Evolutionary conservation across 35 echinoderm and acorn worm species (phyloP).

Genomic region (Anneissia japonica): DNA sequence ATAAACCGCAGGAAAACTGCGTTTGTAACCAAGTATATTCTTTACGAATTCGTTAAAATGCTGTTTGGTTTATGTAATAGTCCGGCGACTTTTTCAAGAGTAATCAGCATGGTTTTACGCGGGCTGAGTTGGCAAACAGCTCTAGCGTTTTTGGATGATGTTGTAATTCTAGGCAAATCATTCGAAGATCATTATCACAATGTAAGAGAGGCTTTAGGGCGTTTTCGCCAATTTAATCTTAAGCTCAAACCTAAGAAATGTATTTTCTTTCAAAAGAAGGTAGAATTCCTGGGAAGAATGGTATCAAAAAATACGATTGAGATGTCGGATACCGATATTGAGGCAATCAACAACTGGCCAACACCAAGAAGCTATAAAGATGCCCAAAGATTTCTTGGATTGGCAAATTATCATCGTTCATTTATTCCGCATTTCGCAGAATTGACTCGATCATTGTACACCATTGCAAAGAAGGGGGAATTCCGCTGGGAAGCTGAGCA

Average conservation of each 20-base stretch:
- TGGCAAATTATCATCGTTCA: no score
- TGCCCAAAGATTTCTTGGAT: no score
- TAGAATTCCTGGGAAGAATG: no score
- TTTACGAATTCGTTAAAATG: constrained; percentile 45
- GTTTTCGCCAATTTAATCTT: not conserved
- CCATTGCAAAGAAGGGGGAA: no score
- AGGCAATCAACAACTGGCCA: no score
- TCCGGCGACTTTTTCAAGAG: constrained; percentile 50
- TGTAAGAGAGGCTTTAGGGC: constrained; percentile 12
- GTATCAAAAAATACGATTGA: no score
- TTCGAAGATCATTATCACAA: constrained; percentile 3
- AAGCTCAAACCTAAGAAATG: constrained; percentile 56
- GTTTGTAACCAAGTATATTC: not conserved
- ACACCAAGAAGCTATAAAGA: no score
- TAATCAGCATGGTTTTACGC: constrained; percentile 42
- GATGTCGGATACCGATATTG: no score
- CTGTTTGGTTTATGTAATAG: constrained; percentile 60
- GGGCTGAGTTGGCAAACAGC: no score
- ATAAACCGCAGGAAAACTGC: constrained; percentile 32
- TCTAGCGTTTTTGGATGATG: constrained; percentile 49
- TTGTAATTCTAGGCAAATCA: constrained; percentile 21
- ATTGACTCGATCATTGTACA: no score
- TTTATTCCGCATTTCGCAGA: no score
- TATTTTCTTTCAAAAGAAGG: constrained; percentile 29
- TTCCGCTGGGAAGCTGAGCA: no score